Base-by-base conservation (phyloP, 2,797 vertebrate species). In the Notoglanidium macrostoma region DNA sequence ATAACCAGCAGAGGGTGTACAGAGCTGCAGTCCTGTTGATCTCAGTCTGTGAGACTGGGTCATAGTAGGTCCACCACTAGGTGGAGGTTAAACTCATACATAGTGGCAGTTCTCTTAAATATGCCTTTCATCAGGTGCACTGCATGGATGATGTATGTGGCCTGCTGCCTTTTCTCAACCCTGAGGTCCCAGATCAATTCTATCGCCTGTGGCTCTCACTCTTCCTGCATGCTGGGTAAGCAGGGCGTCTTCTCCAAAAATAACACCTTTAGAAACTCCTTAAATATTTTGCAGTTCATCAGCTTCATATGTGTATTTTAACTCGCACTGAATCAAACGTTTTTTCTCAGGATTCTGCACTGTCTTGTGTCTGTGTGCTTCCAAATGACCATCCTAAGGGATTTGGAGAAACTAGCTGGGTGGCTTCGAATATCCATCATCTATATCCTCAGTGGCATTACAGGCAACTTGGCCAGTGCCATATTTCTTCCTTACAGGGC, bases 91-190 rank as follows among this genome's bases (percentile, higher is more conserved):
- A 78, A 65, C 78, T 57, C 15, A 85, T 26, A 17, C 12, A 26
- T 65, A 77, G 59, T 61, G 14, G 7, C 19, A 26, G 70, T 61
- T 70, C 12, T 59, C 80, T 86, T 65, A 83, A 78, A n/a, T 51
- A 23, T 86, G 51, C 17, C 79, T 73, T 46, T 35, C 78, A 54
- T 10, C 92, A 99, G 98, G 98, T 99, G 89, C 97, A 98, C 87
- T 99, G 98, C 92, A 98, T 99, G 98, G 97, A 98, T 63, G 98
- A 99, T 0, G 97, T 99, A 79, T 99, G 98, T 32, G 98, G 98
- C 86, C 95, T 99, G 84, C 95, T 99, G 89, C 97, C 98, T 89
- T 99, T 99, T 90, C 96, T 99, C 88, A 99, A 99, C 91, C 98
- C 97, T 0, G 98, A 99, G 90, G 93, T 98, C 91, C 98, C 98